Base-by-base conservation (phyloP, 2,888 invertebrate genomes). In the Tridacna gigas region DNA sequence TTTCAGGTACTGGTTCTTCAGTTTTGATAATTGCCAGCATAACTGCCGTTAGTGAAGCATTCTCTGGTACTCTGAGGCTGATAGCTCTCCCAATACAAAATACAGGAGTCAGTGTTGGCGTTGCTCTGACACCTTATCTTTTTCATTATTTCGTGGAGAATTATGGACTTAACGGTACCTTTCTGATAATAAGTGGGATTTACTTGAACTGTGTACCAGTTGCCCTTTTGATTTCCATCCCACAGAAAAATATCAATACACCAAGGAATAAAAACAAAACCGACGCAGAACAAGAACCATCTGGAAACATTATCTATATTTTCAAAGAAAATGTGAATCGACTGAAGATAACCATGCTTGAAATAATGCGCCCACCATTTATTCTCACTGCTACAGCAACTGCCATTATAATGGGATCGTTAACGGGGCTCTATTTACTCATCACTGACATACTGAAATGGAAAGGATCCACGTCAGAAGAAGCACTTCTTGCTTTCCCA, bases 1-100 rank as follows among this genome's bases (percentile, higher is more conserved):
- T 67, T 67, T 67, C 67, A 67, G 67, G 45, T 9, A 18, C 45
- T 11, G 67, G 67, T 45, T n/a, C 45, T 37, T 67, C 67, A 20
- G 15, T 67, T n/a, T n/a, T 67, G 20, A 45, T n/a, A 37, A 67
- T 67, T n/a, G 45, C 45, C 12, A n/a, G 67, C 0, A 45, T 37
- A 45, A 67, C 45, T 20, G 15, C 67, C 12, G 45, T 67, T 5
- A 20, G 67, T 9, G 18, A 37, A 67, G n/a, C 28, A 4, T 67
- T 67, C 22, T n/a, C 67, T 18, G 67, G 67, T 28, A 4, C 26
- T 37, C 26, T 20, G 18, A 67, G 37, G 37, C 45, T 67, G 26
- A n/a, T 67, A 13, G 20, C 37, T 9, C n/a, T 67, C 2, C 9
- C 67, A 20, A 37, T 67, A 37, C 67, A 67, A 45, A 45, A 45